Percentiles rank a stretch among this genome's conserved stretches.
phyloP scores from a whole-genome alignment of 2,888 invertebrate genomes.

The Periphyllus acericola region DNA sequence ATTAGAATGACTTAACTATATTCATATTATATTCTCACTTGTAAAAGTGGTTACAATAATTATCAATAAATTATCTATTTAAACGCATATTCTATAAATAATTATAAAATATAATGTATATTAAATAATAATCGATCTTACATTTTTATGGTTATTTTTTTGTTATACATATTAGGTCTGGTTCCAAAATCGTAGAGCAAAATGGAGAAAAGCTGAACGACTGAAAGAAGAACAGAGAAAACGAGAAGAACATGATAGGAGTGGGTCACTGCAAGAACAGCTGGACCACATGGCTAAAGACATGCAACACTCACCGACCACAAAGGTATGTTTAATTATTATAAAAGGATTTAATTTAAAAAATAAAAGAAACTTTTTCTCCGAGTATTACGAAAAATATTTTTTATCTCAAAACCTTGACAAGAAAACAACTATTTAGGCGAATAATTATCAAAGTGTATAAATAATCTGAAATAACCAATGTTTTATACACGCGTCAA shows the following conservation, averaged over 20 bases:
- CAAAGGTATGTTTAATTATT: conserved; percentile 63
- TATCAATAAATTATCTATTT: too few species aligned
- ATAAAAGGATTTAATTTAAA: neutral
- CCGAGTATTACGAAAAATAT: neutral
- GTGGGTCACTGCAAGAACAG: conserved; percentile 66
- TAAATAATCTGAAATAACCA: neutral
- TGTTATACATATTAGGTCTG: conserved; percentile 75
- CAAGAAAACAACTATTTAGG: neutral
- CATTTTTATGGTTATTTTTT: too few species aligned
- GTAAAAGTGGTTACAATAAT: too few species aligned
- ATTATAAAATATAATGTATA: too few species aligned
- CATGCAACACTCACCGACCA: conserved; percentile 63
- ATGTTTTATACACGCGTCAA: too few species aligned
- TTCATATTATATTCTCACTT: too few species aligned
- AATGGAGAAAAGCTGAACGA: conserved; percentile 92
- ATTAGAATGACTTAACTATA: too few species aligned
- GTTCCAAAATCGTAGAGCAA: conserved; percentile 92
- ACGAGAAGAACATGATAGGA: conserved; percentile 72
- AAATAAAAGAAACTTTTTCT: neutral
- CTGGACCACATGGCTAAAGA: conserved; percentile 62
- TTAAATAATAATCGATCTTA: too few species aligned
- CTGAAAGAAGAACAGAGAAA: conserved; percentile 91
- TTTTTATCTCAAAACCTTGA: neutral
- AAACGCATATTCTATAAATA: too few species aligned
- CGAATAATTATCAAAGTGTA: neutral